Base-by-base conservation (phyloP, 2,888 invertebrate genomes). In the Rhynchonema sp. region DNA sequence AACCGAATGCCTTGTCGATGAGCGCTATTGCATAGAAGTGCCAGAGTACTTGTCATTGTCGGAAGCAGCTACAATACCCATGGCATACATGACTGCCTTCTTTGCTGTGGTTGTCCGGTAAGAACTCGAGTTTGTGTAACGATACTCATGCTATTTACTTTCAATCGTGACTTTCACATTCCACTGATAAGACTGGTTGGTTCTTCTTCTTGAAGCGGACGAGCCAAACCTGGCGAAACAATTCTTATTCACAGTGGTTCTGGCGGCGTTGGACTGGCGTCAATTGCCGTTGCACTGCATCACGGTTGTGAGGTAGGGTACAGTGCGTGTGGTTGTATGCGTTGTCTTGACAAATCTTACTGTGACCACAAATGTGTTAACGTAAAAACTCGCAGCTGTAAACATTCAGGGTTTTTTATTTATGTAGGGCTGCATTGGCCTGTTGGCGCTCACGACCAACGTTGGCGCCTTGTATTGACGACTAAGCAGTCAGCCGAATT, bases 251-350 rank as follows among this genome's bases (percentile, higher is more conserved):
- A 38, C 38, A 38, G 38, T 17, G 38, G 38, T 38, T 38, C 38
- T 17, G 94, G 94, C 61, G 92, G 91, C 69, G 92, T 94, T 46
- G 96, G 96, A 9, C 91, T 92, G 79, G 94, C 96, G 1, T 91
- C 94, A 64, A 91, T 94, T 68, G 80, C 87, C 23, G 85, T 94
- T 68, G 90, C 91, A 56, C 79, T 92, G 59, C 83, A 84, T 73
- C 82, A 84, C 74, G 87, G 87, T 56, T 84, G 89, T 77, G 82
- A 80, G 58, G n/a, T n/a, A n/a, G n/a, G n/a, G n/a, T n/a, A n/a
- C n/a, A n/a, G n/a, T n/a, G n/a, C n/a, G n/a, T n/a, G n/a, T n/a
- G n/a, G n/a, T n/a, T n/a, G n/a, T n/a, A n/a, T n/a, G n/a, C n/a
- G n/a, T n/a, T n/a, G n/a, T n/a, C n/a, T n/a, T n/a, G 46, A n/a